Conservation (phyloP, 2,797 vertebrate genomes). For the Sebastes trivittatus region DNA sequence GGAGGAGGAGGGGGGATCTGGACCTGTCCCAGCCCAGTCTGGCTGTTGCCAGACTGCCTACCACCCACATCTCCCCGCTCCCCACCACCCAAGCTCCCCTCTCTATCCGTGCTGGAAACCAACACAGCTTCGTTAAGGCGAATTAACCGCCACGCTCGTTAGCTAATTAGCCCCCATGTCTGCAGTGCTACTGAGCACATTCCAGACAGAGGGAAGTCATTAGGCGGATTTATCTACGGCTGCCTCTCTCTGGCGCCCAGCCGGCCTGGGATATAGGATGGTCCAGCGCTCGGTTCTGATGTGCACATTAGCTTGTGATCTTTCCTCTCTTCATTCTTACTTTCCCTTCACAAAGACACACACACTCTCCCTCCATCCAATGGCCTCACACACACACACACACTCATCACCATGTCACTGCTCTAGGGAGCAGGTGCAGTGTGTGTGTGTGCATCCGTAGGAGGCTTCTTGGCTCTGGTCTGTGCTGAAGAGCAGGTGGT, state of each 20-base stretch:
- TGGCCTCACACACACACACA: background rate
- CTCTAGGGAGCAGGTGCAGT: constrained; percentile 65
- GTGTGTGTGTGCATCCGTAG: constrained; percentile 34
- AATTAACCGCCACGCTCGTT: constrained; percentile 86
- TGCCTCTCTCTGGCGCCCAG: constrained; percentile 67
- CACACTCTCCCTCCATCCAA: constrained; percentile 16
- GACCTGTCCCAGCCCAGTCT: constrained; percentile 71
- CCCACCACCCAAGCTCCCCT: constrained; percentile 51
- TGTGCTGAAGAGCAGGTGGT: constrained; percentile 77
- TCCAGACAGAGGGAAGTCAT: constrained; percentile 86
- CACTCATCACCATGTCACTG: constrained; percentile 36
- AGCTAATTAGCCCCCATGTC: constrained; percentile 86
- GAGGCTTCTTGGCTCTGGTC: constrained; percentile 66
- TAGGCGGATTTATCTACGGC: constrained; percentile 82
- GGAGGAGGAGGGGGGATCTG: constrained; percentile 42
- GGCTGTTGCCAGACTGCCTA: constrained; percentile 66
- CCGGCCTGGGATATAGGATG: constrained; percentile 56
- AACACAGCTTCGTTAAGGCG: constrained; percentile 83
- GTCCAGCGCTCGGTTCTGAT: constrained; percentile 51
- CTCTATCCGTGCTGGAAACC: constrained; percentile 78
- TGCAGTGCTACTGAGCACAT: constrained; percentile 79
- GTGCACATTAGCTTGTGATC: constrained; percentile 51
- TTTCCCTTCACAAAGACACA: constrained; percentile 38
- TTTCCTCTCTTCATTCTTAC: constrained; percentile 20
- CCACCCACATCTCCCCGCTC: constrained; percentile 43